Percentiles rank a stretch among this genome's conserved stretches.
These are phyloP conservation scores for Melanogrammus aeglefinus DNA, from an alignment of 2,797 vertebrate species.

Conservation along the genomic window DNA sequence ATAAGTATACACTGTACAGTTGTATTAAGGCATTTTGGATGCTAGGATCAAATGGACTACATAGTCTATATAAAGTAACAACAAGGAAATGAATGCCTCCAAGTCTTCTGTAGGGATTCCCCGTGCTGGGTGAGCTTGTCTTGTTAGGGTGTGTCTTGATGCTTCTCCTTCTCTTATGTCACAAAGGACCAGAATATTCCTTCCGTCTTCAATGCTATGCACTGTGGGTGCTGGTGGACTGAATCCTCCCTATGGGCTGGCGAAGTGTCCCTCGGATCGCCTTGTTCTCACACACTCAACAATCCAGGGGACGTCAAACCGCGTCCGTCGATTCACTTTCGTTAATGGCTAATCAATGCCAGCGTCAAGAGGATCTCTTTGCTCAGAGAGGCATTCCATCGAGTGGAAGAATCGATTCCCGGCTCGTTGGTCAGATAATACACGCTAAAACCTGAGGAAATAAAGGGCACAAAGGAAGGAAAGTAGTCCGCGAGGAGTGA, in stretches of 20 bases:
- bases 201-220: not conserved
- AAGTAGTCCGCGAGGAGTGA: conserved; percentile 24
- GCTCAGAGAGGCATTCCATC: conserved; percentile 40
- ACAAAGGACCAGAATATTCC: not conserved
- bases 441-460: conserved; percentile 16
- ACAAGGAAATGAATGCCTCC: too few relatives aligned
- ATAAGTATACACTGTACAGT: too few relatives aligned
- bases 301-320: conserved; percentile 40
- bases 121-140: not conserved
- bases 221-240: not conserved
- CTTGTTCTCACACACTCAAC: conserved; percentile 26
- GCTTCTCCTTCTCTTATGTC: not conserved
- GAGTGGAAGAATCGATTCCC: conserved; percentile 49
- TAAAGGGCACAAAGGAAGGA: conserved; percentile 17
- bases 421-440: conserved; percentile 36
- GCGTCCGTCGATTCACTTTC: conserved; percentile 47
- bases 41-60: too few relatives aligned
- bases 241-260: not conserved
- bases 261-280: conserved; percentile 19
- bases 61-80: too few relatives aligned
- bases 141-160: not conserved
- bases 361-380: conserved; percentile 39
- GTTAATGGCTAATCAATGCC: conserved; percentile 55
- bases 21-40: too few relatives aligned
- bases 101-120: not conserved